phyloP scores from a whole-genome alignment of 1,140 invertebrate species.

The Drosophila orosa region DNA sequence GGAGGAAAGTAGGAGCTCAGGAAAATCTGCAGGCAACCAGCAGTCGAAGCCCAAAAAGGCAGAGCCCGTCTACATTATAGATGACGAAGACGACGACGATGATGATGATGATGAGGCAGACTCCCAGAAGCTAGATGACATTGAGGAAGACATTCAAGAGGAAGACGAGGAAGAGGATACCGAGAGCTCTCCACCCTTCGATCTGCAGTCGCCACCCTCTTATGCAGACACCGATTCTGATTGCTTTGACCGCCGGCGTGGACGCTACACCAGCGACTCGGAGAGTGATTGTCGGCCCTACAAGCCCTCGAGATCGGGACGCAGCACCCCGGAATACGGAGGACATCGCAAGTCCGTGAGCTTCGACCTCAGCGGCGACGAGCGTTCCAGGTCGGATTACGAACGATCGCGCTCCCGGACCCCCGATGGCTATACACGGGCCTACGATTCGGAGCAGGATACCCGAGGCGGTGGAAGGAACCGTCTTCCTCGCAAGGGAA shows the following conservation, averaged over 20 bases:
- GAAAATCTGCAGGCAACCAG: constrained; percentile 4
- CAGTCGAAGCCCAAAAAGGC: constrained; percentile 60
- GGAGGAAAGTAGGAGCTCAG: constrained; percentile 19
- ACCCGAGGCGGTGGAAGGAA: constrained; percentile 32
- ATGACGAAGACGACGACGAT: constrained; percentile 72
- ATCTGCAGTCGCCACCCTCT: constrained; percentile 65
- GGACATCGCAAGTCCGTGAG: constrained; percentile 82
- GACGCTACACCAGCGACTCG: constrained; percentile 80
- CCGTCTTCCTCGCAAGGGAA: constrained; percentile 76
- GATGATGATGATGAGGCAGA: constrained; percentile 33
- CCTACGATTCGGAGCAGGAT: constrained; percentile 82
- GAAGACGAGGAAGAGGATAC: constrained; percentile 58
- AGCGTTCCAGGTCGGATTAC: constrained; percentile 77
- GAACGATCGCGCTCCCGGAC: constrained; percentile 75
- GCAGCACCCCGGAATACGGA: constrained; percentile 73
- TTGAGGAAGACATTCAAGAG: constrained; percentile 53
- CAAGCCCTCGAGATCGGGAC: constrained; percentile 68
- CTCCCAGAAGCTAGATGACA: constrained; percentile 44
- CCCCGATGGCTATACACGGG: constrained; percentile 62
- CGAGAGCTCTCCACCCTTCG: constrained; percentile 58
- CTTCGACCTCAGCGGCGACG: constrained; percentile 83
- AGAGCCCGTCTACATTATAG: constrained; percentile 77
- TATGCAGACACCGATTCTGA: constrained; percentile 77
- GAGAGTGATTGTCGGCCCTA: constrained; percentile 71
- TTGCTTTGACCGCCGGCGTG: constrained; percentile 60